A percentile compares a stretch with the other conserved stretches of the same genome.
These are phyloP conservation scores for Zosterops hypoxanthus DNA, from an alignment of 2,113 vertebrate species.

Conservation along the genomic window DNA sequence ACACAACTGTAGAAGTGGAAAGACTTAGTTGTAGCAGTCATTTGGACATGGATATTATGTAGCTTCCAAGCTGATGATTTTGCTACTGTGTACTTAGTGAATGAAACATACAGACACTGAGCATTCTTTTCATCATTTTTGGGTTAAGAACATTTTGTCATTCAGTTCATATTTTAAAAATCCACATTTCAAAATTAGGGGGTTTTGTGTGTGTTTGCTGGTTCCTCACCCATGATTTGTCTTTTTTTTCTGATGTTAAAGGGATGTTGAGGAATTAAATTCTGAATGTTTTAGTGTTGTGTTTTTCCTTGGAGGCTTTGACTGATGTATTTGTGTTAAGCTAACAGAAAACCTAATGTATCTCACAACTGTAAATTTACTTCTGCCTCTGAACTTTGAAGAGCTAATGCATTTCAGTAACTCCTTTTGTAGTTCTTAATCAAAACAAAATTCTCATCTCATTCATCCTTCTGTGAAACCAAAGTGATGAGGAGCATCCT, in stretches of 20 bases:
- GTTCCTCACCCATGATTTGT: background rate
- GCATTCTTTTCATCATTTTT: background rate
- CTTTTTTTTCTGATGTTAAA: background rate
- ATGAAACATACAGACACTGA: background rate
- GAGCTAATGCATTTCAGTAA: background rate
- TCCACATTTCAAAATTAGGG: background rate
- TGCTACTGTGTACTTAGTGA: background rate
- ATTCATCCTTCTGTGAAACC: background rate
- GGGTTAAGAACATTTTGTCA: background rate
- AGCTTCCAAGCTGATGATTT: background rate
- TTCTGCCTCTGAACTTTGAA: constrained; percentile 8
- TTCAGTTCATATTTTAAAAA: background rate
- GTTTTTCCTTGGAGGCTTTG: background rate
- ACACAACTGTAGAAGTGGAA: fast-evolving
- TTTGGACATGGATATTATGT: background rate
- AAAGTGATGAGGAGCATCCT: background rate
- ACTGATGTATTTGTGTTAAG: background rate
- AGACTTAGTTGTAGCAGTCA: background rate
- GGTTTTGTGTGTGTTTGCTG: background rate
- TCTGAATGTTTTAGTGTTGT: background rate
- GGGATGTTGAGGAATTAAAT: background rate
- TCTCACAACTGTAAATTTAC: background rate
- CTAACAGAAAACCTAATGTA: background rate
- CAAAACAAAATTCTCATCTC: background rate
- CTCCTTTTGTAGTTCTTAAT: background rate